Conservation (phyloP, 2,888 invertebrate species). For the Tiliacea aurago region DNA sequence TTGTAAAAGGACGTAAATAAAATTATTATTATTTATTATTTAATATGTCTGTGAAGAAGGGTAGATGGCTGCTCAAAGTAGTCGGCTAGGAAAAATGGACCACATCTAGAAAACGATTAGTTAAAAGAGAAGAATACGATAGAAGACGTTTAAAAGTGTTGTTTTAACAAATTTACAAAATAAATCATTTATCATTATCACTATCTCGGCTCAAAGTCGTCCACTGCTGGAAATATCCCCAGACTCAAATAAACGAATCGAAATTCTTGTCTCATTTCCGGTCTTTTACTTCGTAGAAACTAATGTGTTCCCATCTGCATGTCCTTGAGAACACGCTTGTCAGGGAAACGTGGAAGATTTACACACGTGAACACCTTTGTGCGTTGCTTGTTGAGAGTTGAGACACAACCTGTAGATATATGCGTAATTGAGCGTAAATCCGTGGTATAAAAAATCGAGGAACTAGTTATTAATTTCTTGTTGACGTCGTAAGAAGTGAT, state of each 20-base stretch:
- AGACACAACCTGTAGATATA: not conserved
- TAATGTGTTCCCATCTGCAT: conserved; percentile 18
- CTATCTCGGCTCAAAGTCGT: not conserved
- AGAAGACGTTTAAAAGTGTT: not conserved
- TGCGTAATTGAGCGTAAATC: not conserved
- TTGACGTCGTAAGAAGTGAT: not conserved
- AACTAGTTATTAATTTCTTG: not conserved
- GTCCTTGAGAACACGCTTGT: conserved; percentile 28
- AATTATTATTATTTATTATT: too few relatives aligned
- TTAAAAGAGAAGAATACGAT: too few relatives aligned
- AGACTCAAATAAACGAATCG: not conserved
- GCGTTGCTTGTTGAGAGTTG: not conserved
- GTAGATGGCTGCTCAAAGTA: too few relatives aligned
- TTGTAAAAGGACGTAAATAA: too few relatives aligned
- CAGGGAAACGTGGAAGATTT: conserved; percentile 42
- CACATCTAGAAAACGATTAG: too few relatives aligned
- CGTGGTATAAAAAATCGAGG: not conserved
- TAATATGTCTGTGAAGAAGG: too few relatives aligned
- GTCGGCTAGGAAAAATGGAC: not conserved
- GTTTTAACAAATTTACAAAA: not conserved
- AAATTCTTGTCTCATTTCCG: conserved; percentile 8
- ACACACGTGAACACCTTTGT: conserved; percentile 29
- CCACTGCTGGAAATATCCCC: too few relatives aligned
- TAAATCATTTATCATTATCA: not conserved
- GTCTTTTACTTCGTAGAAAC: not conserved